Evolutionary conservation across 2,113 vertebrate genomes (phyloP).

Genomic region (Anguilla rostrata): DNA sequence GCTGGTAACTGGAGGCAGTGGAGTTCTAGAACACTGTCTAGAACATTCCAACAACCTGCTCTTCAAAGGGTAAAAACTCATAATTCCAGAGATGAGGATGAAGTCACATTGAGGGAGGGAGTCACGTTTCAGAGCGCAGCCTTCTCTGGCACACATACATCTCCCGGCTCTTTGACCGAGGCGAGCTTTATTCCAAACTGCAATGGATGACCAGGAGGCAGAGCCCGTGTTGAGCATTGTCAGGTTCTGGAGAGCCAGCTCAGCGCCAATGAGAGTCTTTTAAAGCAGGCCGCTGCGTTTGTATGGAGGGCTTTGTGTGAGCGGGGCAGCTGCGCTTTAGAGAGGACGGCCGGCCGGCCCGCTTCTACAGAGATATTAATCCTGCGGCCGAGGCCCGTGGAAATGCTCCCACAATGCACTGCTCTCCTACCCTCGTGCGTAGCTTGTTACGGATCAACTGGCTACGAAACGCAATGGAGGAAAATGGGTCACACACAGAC

Average conservation of each 20-base stretch:
- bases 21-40: neutral
- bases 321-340: neutral
- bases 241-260: neutral
- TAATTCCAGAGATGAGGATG: neutral
- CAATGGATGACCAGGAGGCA: neutral
- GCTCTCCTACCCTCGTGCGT: neutral
- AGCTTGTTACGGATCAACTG: neutral
- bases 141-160: neutral
- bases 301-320: neutral
- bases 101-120: neutral
- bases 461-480: neutral
- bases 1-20: too few species aligned
- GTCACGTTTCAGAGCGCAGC: neutral
- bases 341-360: neutral
- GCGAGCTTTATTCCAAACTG: neutral
- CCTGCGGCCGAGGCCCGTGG: neutral
- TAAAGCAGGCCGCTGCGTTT: neutral
- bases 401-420: neutral
- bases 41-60: neutral
- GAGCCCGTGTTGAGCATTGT: neutral
- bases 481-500: conserved; percentile 58
- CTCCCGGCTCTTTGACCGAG: neutral
- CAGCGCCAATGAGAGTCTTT: neutral
- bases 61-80: neutral
- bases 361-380: neutral